Percentiles rank a stretch among this genome's conserved stretches.
phyloP scores from a whole-genome alignment of 2,113 vertebrate genomes.

The Cisticola juncidis region DNA sequence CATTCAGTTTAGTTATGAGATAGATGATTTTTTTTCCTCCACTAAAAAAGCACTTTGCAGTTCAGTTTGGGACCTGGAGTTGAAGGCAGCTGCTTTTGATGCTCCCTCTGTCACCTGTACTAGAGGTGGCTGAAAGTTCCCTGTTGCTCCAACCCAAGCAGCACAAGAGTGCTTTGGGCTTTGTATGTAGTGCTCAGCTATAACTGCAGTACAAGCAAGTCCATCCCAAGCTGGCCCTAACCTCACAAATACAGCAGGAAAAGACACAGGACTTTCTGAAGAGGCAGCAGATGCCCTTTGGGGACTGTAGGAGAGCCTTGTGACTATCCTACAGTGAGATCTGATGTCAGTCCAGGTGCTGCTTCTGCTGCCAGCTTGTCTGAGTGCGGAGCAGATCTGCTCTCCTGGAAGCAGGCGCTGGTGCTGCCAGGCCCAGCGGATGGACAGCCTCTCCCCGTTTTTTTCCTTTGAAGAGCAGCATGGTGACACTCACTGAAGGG shows the following conservation, averaged over 20 bases:
- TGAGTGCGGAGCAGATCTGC: rapidly evolving
- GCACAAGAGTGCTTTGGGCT: not conserved
- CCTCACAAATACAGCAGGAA: rapidly evolving
- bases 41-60: not conserved
- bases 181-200: not conserved
- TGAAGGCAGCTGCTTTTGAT: not conserved
- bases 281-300: not conserved
- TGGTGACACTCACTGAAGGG: not conserved
- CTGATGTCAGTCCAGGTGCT: not conserved
- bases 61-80: not conserved
- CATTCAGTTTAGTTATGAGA: not conserved
- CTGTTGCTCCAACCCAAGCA: not conserved
- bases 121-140: not conserved
- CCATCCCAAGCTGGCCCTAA: not conserved
- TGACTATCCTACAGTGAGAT: not conserved
- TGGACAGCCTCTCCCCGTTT: not conserved
- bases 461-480: too few species aligned
- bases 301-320: not conserved
- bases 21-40: not conserved
- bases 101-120: not conserved
- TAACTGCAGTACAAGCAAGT: not conserved
- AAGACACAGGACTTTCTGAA: not conserved
- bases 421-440: rapidly evolving
- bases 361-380: not conserved
- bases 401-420: not conserved